phyloP scores from a whole-genome alignment of 2,888 invertebrate species.

The Torymus auratus region DNA sequence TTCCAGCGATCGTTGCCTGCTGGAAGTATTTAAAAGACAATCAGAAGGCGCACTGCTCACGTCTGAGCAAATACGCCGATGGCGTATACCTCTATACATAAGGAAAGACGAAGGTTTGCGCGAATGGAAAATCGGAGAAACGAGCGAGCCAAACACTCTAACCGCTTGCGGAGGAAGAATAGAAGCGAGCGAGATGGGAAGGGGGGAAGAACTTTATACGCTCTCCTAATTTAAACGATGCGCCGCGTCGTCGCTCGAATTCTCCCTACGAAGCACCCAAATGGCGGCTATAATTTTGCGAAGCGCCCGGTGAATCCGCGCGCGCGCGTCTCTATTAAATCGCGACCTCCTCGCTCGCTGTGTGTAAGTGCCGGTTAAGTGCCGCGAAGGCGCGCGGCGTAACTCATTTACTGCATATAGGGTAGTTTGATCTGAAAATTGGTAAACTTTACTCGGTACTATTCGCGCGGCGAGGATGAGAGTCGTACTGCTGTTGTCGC shows the following conservation, averaged over 20 bases:
- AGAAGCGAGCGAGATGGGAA: neutral
- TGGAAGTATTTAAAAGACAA: neutral
- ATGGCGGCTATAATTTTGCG: slow-evolving; percentile 48
- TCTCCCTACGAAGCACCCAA: slow-evolving; percentile 37
- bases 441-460: slow-evolving; percentile 42
- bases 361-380: slow-evolving; percentile 32
- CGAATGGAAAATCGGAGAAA: neutral
- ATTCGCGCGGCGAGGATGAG: neutral
- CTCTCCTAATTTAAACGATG: slow-evolving; percentile 44
- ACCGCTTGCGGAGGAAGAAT: slow-evolving; percentile 1
- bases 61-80: too few species aligned
- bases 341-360: slow-evolving; percentile 9
- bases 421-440: slow-evolving; percentile 52
- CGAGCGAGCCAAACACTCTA: neutral
- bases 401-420: slow-evolving; percentile 52
- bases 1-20: too few species aligned
- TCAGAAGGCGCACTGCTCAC: neutral
- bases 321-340: slow-evolving; percentile 40
- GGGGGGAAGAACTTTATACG: slow-evolving; percentile 35
- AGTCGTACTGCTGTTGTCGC: too few species aligned
- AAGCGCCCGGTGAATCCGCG: slow-evolving; percentile 37
- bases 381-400: slow-evolving; percentile 14
- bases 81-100: too few species aligned
- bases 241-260: slow-evolving; percentile 14
- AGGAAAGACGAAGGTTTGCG: too few species aligned